These are phyloP conservation scores for Rhinoptilus africanus DNA, from an alignment of 2,113 vertebrate genomes.

Conservation along the genomic window DNA sequence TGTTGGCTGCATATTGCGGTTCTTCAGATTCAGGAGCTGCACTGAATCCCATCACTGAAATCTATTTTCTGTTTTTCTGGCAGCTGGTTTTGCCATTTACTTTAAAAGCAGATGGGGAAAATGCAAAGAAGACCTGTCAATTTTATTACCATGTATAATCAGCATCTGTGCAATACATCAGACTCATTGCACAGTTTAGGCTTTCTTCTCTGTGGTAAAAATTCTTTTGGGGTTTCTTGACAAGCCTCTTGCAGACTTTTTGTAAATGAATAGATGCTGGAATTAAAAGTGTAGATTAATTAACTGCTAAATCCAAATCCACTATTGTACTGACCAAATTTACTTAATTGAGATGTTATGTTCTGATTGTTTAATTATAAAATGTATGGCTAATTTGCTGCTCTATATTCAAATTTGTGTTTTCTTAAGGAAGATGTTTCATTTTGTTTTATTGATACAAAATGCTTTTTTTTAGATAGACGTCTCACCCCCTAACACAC, in stretches of 20 bases:
- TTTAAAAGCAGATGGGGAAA: conserved; percentile 74
- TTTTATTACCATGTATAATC: conserved; percentile 76
- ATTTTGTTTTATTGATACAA: neutral
- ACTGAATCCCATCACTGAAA: conserved; percentile 35
- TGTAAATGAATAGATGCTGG: neutral
- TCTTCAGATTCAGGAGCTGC: conserved; percentile 48
- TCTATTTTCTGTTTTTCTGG: conserved; percentile 52
- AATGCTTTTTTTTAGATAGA: neutral
- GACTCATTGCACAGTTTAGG: conserved; percentile 25
- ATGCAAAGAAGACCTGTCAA: conserved; percentile 68
- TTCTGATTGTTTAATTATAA: neutral
- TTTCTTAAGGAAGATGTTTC: neutral
- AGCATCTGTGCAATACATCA: conserved; percentile 70
- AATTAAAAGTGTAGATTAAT: conserved; percentile 10
- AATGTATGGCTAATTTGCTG: neutral
- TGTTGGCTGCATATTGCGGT: neutral
- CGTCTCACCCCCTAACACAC: neutral
- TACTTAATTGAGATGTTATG: neutral
- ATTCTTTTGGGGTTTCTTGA: conserved; percentile 27
- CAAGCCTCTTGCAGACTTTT: neutral
- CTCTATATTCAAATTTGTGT: neutral
- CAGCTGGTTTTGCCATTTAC: conserved; percentile 76
- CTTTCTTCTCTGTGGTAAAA: conserved; percentile 51
- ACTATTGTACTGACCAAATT: neutral
- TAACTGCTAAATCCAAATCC: neutral